Evolutionary conservation across 2,888 invertebrate species (phyloP).

Genomic region (Spodoptera picta): DNA sequence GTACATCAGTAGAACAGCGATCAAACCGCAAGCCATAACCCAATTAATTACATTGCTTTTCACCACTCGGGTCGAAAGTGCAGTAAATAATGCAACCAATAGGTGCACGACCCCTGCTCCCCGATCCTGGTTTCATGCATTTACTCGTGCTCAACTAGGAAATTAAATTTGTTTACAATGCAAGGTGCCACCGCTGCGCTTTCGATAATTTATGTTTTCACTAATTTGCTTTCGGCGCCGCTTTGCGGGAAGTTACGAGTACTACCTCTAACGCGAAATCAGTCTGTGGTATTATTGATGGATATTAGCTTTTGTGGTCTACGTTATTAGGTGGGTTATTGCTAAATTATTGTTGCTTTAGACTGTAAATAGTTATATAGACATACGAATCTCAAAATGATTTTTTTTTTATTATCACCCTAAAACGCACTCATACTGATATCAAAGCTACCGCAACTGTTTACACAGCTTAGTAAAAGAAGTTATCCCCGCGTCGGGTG

Average conservation of each 20-base stretch:
- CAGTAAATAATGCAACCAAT: slow-evolving; percentile 77
- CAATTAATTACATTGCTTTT: slow-evolving; percentile 77
- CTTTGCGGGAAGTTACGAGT: slow-evolving; percentile 35
- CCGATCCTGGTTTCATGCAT: slow-evolving; percentile 65
- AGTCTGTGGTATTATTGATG: slow-evolving; percentile 6
- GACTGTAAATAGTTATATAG: too few relatives aligned
- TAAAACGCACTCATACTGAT: neutral
- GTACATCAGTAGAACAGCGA: slow-evolving; percentile 53
- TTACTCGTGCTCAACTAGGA: slow-evolving; percentile 70
- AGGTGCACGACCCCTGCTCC: slow-evolving; percentile 54
- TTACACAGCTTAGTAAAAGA: slow-evolving; percentile 25
- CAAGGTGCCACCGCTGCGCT: slow-evolving; percentile 67
- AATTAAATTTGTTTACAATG: slow-evolving; percentile 83
- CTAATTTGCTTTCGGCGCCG: slow-evolving; percentile 57
- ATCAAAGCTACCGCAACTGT: slow-evolving; percentile 30
- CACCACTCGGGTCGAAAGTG: slow-evolving; percentile 67
- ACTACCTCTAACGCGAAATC: slow-evolving; percentile 13
- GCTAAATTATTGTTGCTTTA: too few relatives aligned
- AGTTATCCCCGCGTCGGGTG: slow-evolving; percentile 18
- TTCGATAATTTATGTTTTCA: slow-evolving; percentile 73
- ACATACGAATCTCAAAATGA: too few relatives aligned
- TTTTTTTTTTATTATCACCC: too few relatives aligned
- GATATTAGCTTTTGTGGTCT: neutral
- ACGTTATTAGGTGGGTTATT: neutral
- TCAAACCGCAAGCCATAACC: slow-evolving; percentile 69